Evolutionary conservation across 2,888 invertebrate species (phyloP).

Genomic region (Limnephilus lunatus): DNA sequence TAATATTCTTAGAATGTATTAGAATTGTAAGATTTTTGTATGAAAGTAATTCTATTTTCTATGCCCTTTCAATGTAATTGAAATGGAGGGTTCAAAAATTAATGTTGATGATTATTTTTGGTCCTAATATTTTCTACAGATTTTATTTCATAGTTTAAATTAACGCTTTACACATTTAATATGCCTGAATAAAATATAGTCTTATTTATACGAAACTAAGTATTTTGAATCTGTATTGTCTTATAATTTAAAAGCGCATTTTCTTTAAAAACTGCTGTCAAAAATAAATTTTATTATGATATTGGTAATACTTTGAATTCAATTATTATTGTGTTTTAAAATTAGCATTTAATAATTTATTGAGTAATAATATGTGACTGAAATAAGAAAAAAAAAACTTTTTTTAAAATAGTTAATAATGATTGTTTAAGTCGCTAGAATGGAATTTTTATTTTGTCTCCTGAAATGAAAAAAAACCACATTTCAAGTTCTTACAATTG

Average conservation of each 20-base stretch:
- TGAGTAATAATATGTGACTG: neutral
- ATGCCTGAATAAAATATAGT: neutral
- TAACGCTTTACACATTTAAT: neutral
- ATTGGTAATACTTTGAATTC: neutral
- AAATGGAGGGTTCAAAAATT: neutral
- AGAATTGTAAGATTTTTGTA: neutral
- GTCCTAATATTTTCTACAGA: neutral
- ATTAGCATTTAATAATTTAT: constrained; percentile 2
- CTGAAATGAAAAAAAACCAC: neutral
- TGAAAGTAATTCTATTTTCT: neutral
- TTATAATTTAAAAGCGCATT: neutral
- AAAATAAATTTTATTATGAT: neutral
- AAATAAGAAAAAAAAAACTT: neutral
- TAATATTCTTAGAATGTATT: neutral
- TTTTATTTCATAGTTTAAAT: neutral
- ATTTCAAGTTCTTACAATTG: neutral
- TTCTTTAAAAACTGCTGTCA: neutral
- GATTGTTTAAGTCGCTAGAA: neutral
- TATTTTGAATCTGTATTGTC: neutral
- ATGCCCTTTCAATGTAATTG: neutral
- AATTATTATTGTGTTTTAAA: neutral
- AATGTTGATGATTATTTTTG: neutral
- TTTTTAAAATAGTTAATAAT: neutral
- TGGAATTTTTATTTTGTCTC: neutral
- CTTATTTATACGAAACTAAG: neutral